phyloP scores from a whole-genome alignment of 2,888 invertebrate genomes.

The Notocelia uddmanniana region DNA sequence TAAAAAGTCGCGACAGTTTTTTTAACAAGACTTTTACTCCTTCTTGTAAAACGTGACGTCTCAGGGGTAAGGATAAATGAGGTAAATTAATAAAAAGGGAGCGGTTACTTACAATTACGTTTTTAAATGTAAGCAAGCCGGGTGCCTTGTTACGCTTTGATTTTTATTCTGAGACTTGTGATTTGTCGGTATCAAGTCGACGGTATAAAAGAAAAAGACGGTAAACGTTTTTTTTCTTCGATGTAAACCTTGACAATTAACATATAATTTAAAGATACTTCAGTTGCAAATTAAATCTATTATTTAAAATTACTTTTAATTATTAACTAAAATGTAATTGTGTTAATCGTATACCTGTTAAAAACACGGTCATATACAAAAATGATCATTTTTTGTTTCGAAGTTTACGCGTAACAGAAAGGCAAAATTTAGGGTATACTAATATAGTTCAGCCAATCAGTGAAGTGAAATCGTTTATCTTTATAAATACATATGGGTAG shows the following conservation, averaged over 20 bases:
- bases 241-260: background rate
- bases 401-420: no score
- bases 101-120: slow-evolving; percentile 85
- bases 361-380: no score
- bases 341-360: no score
- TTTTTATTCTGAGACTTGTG: slow-evolving; percentile 83
- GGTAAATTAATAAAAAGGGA: slow-evolving; percentile 83
- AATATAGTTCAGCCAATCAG: no score
- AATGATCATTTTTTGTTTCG: no score
- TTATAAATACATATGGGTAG: no score
- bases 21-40: slow-evolving; percentile 58
- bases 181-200: slow-evolving; percentile 67
- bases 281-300: no score
- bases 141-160: slow-evolving; percentile 77
- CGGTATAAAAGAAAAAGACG: slow-evolving; percentile 50
- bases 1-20: slow-evolving; percentile 55
- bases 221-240: slow-evolving; percentile 45
- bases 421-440: no score
- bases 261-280: no score
- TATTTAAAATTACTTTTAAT: no score
- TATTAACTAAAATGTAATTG: no score
- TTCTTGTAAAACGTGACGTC: slow-evolving; percentile 66
- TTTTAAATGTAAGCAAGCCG: slow-evolving; percentile 84
- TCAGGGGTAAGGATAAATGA: slow-evolving; percentile 76
- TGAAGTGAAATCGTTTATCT: no score